Base-by-base conservation (phyloP, 2,797 vertebrate genomes). In the Cheirogaleus major region DNA sequence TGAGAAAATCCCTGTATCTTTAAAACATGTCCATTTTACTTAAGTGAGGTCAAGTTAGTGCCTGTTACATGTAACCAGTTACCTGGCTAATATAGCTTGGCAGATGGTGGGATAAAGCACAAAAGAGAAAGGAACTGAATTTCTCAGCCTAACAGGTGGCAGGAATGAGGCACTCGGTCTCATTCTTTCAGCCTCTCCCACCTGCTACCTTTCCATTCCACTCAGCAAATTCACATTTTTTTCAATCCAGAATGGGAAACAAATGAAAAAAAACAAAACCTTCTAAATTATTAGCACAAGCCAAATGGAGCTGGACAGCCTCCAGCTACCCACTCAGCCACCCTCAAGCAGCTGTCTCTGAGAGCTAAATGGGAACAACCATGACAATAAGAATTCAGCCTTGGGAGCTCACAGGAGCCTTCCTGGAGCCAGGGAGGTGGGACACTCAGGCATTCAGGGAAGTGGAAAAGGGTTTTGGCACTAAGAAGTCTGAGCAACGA, bases 281-380 rank as follows among this genome's bases (percentile, higher is more conserved):
- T 93, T 67, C 63, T 92, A 72, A 95, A 89, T 88, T 89, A 98
- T 98, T 96, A 89, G 85, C 95, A 98, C 93, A 97, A 96, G 91
- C 95, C 95, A 96, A 97, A 96, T 96, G 97, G 96, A 96, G n/a
- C 96, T 96, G 84, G 94, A 93, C 76, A 41, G 93, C 22, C 92
- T 89, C 97, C 96, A 97, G 93, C 95, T 97, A 82, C 96, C 96
- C 78, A 94, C 89, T 97, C 95, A 83, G 84, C 89, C 96, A 95
- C 96, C 95, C 97, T 86, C 94, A 95, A 79, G 91, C 84, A 96
- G 95, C 97, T 97, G 85, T 97, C 95, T 95, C 82, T 91, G 52
- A 95, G 98, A 98, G 93, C n/a, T 67, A 95, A 98, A 92, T 89
- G 96, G 85, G 63, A 96, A 97, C 83, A 83, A 90, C 57, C 27